Percentiles rank a stretch among this genome's conserved stretches.
Conservation (phyloP, 1,140 invertebrate genomes). For the Lerema accius region DNA sequence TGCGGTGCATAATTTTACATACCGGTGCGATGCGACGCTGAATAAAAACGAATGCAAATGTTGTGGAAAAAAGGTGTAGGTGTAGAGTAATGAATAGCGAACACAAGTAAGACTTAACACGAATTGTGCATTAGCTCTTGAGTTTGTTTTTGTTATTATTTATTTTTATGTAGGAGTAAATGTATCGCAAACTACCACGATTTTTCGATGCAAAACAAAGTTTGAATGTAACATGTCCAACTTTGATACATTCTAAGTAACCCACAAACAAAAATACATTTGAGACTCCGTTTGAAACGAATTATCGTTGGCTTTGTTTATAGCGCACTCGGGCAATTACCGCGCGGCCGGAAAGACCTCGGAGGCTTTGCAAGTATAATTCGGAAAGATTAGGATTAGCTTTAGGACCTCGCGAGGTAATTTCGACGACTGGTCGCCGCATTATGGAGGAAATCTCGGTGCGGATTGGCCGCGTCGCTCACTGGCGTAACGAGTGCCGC, state of each 20-base stretch:
- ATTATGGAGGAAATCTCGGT: neutral
- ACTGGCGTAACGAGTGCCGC: too few relatives aligned
- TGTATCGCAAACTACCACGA: too few relatives aligned
- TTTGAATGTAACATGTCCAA: too few relatives aligned
- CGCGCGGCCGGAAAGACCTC: slow-evolving; percentile 9
- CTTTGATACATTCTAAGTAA: too few relatives aligned
- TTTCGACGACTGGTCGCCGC: neutral
- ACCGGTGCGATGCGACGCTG: neutral
- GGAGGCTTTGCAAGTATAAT: slow-evolving; percentile 21
- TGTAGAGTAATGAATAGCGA: slow-evolving; percentile 6
- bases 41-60: slow-evolving; percentile 13
- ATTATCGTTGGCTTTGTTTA: slow-evolving; percentile 6
- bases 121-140: neutral
- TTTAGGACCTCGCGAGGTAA: slow-evolving; percentile 3
- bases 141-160: neutral
- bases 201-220: too few relatives aligned
- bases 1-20: slow-evolving; percentile 18
- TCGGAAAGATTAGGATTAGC: slow-evolving; percentile 13
- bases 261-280: too few relatives aligned
- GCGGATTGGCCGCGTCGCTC: neutral
- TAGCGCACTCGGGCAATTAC: neutral
- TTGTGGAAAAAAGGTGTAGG: slow-evolving; percentile 8
- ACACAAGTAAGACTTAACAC: slow-evolving; percentile 3
- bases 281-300: neutral
- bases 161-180: too few relatives aligned